These are phyloP conservation scores for Coturnix japonica DNA, from an alignment of 2,113 vertebrate genomes.

Conservation along the genomic window DNA sequence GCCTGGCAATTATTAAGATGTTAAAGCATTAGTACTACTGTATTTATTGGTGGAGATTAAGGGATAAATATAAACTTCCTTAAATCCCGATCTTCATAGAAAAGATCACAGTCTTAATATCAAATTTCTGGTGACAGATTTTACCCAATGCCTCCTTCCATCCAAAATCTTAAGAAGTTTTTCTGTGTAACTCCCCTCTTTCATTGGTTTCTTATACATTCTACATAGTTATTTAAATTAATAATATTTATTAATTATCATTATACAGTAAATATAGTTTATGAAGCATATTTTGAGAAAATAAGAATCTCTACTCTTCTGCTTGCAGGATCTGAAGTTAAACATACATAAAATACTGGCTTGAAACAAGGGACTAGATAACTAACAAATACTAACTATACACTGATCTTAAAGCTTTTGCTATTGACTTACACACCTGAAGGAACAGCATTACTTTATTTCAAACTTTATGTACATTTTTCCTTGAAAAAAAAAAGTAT, in stretches of 20 bases:
- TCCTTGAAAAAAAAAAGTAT: neutral
- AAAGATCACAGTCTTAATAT: neutral
- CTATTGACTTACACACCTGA: neutral
- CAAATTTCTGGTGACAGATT: neutral
- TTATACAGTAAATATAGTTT: neutral
- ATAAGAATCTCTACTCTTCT: neutral
- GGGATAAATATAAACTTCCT: conserved; percentile 14
- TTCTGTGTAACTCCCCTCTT: neutral
- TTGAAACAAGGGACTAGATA: neutral
- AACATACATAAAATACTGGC: neutral
- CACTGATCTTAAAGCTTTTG: neutral
- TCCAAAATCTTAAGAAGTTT: neutral
- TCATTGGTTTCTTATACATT: neutral
- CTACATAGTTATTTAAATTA: neutral
- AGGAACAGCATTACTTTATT: neutral
- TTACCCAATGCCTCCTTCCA: neutral
- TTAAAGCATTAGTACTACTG: conserved; percentile 59
- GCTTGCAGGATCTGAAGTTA: neutral
- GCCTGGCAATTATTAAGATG: conserved; percentile 72
- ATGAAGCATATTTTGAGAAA: neutral
- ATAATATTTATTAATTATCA: neutral
- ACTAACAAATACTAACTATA: neutral
- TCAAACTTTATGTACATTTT: neutral
- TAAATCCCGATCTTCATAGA: conserved; percentile 1
- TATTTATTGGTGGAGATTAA: conserved; percentile 53